phyloP scores from a whole-genome alignment of 2,113 vertebrate genomes.

The Oplegnathus fasciatus region DNA sequence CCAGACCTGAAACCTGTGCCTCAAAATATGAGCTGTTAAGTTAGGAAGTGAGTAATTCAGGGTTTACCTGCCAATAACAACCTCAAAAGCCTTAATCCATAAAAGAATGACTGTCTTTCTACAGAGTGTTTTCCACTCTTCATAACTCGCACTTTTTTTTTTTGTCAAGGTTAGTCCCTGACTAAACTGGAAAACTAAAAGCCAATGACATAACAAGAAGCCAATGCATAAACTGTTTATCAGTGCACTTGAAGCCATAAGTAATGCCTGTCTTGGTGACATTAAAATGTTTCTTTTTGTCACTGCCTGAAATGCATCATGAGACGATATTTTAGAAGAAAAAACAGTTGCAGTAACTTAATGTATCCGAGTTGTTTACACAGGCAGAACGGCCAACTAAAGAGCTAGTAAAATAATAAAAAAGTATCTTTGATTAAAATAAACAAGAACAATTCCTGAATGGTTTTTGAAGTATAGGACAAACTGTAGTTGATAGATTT shows the following conservation, averaged over 20 bases:
- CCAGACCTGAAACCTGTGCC: slow-evolving; percentile 38
- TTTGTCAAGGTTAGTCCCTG: slow-evolving; percentile 21
- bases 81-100: slow-evolving; percentile 79
- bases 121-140: slow-evolving; percentile 56
- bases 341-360: slow-evolving; percentile 3
- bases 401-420: slow-evolving; percentile 1
- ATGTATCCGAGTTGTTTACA: slow-evolving; percentile 52
- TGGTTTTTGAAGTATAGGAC: slow-evolving; percentile 32
- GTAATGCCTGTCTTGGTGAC: slow-evolving; percentile 41
- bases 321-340: slow-evolving; percentile 15
- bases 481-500: slow-evolving; percentile 38
- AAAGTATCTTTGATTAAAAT: not conserved
- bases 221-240: slow-evolving; percentile 18
- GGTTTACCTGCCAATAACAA: slow-evolving; percentile 53
- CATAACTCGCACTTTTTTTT: slow-evolving; percentile 21
- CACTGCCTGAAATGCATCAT: slow-evolving; percentile 49
- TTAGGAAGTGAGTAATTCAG: slow-evolving; percentile 46
- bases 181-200: slow-evolving; percentile 43
- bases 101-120: slow-evolving; percentile 47
- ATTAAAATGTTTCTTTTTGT: slow-evolving; percentile 46
- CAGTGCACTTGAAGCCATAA: slow-evolving; percentile 60
- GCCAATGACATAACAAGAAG: slow-evolving; percentile 23
- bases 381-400: slow-evolving; percentile 17
- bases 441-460: slow-evolving; percentile 26
- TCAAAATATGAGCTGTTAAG: slow-evolving; percentile 37